These are phyloP conservation scores for Rhorus exstirpatorius DNA, from an alignment of 2,888 invertebrate species.

Conservation along the genomic window DNA sequence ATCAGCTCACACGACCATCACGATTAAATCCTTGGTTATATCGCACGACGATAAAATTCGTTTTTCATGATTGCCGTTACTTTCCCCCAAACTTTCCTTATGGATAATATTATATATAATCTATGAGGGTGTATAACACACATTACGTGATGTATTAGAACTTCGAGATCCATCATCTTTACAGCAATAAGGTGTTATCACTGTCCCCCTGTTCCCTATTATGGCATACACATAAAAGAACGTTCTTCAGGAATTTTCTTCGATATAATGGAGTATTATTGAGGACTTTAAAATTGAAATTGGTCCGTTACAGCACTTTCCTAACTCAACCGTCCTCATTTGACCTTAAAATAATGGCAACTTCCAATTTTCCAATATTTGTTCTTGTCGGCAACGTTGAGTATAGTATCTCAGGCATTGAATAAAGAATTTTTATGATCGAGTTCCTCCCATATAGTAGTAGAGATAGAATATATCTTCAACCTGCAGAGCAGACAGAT, in stretches of 20 bases:
- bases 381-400: no score
- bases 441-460: no score
- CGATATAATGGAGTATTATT: neutral
- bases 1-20: constrained; percentile 24
- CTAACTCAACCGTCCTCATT: no score
- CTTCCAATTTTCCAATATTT: no score
- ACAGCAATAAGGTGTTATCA: constrained; percentile 5
- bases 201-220: neutral
- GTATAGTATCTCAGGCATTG: no score
- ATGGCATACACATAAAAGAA: neutral
- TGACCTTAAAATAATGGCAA: no score
- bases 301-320: no score
- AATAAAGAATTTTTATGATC: no score
- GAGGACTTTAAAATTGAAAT: constrained; percentile 5
- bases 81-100: neutral
- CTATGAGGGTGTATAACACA: neutral
- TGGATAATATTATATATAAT: neutral
- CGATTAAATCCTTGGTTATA: constrained; percentile 71
- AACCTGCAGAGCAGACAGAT: no score
- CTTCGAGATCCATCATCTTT: constrained; percentile 41
- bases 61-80: constrained; percentile 77
- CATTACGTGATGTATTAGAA: constrained; percentile 6
- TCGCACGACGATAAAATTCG: constrained; percentile 77
- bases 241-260: neutral
- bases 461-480: no score